These are phyloP conservation scores for Scolopax bukidnonensis DNA, from an alignment of 2,797 vertebrate genomes.

Conservation along the genomic window DNA sequence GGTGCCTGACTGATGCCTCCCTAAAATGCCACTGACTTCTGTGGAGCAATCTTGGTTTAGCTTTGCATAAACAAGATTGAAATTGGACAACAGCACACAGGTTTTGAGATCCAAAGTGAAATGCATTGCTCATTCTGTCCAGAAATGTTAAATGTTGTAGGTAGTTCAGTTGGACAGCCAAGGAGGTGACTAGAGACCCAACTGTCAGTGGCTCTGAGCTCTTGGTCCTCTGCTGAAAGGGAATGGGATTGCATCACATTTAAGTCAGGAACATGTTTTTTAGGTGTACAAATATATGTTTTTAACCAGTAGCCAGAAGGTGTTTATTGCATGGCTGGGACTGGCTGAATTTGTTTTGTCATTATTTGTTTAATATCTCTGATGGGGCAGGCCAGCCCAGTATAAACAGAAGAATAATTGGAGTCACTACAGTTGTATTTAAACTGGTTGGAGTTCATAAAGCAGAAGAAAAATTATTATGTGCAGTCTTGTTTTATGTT, in stretches of 20 bases:
- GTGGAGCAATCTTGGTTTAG: not conserved
- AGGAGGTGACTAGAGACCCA: not conserved
- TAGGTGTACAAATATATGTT: not conserved
- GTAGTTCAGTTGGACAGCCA: not conserved
- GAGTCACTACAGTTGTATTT: not conserved
- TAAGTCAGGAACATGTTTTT: not conserved
- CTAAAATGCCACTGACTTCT: not conserved
- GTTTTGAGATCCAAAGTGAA: not conserved
- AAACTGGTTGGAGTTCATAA: not conserved
- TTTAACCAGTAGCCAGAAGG: not conserved
- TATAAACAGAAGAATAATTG: slow-evolving; percentile 5
- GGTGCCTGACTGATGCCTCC: not conserved
- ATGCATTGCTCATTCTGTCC: not conserved
- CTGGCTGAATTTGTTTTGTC: not conserved
- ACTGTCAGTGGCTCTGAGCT: not conserved
- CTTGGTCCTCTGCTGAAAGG: not conserved
- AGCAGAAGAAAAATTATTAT: slow-evolving; percentile 1
- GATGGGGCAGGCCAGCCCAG: not conserved
- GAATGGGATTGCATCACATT: not conserved
- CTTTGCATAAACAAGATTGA: not conserved
- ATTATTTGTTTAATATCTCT: not conserved
- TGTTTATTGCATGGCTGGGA: not conserved
- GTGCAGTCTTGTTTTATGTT: not conserved
- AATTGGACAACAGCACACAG: not conserved
- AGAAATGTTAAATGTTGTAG: not conserved